Evolutionary conservation across 1,140 invertebrate genomes (phyloP).

Genomic region (Lucilia sericata): DNA sequence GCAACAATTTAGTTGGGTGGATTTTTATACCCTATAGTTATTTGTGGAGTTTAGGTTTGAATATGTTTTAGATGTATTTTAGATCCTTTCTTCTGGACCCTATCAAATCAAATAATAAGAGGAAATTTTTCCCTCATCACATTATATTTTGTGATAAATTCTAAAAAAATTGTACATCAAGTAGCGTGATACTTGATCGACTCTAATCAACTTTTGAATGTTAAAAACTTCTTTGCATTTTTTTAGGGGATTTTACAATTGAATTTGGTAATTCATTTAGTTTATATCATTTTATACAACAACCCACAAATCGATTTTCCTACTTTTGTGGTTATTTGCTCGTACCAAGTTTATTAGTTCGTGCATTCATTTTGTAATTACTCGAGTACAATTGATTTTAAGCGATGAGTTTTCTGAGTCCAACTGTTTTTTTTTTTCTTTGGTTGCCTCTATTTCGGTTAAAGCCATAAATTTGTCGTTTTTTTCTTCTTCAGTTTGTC

Average conservation of each 20-base stretch:
- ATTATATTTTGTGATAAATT: no score
- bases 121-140: no score
- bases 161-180: no score
- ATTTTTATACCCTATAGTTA: neutral
- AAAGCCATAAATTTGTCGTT: conserved; percentile 27
- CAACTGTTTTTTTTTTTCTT: neutral
- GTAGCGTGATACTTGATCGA: no score
- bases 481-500: neutral
- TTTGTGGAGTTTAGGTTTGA: no score
- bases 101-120: no score
- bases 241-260: neutral
- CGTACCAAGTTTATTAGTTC: conserved; percentile 49
- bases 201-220: no score
- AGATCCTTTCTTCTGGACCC: no score
- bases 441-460: neutral
- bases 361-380: conserved; percentile 51
- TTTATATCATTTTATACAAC: conserved; percentile 5
- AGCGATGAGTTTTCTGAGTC: conserved; percentile 31
- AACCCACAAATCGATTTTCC: conserved; percentile 36
- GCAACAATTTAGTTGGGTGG: neutral
- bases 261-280: conserved; percentile 30
- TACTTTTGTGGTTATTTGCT: neutral
- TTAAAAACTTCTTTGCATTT: neutral
- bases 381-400: conserved; percentile 45
- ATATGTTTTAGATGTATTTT: no score